Evolutionary conservation across 2,113 vertebrate species (phyloP), one percentile per base, ranked within the genome.

Genomic region (Dasyprocta punctata): DNA sequence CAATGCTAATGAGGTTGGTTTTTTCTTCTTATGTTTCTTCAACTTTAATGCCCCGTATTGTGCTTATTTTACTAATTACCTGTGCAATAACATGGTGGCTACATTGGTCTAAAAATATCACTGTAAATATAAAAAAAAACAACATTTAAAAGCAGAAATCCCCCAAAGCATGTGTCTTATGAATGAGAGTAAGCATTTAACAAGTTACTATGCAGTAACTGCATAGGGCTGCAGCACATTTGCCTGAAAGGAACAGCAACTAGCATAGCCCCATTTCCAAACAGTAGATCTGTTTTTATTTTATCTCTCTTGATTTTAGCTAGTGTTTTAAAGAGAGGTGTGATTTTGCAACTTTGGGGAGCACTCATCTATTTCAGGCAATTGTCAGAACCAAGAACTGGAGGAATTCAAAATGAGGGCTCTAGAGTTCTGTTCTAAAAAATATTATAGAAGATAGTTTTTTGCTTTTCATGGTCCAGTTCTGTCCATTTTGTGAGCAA

Each of bases 321-420:
- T 81, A 78, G 65, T 80, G 90, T 94, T 96, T 95, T 86, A 93
- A 97, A 95, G 90, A 95, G 69, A 94, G 67, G 94, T 89, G 86
- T 78, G 89, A 97, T 94, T 91, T 97, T 96, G 77, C 81, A 87
- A 93, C 91, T 97, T 97, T 81, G 86, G 96, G 83, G 89, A 98
- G 44, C 67, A 83, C 67, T 92, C 0, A 6, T 94, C 80, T 96
- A 96, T 98, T 97, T 97, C 17, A 38, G 80, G 88, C 89, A 96
- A 36, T 94, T 95, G 84, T 93, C 86, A 96, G 95, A 96, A 91
- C 71, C 9, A 16, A 96, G 86, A 93, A 95, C 80, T 89, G 75
- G 93, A 95, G 44, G 86, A 93, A 95, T 92, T 96, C 58, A 95
- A 92, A 96, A 96, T 92, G 56, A 96, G 69, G 80, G 24, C 67